Evolutionary conservation across 2,888 invertebrate species (phyloP).

Genomic region (Macaria liturata): DNA sequence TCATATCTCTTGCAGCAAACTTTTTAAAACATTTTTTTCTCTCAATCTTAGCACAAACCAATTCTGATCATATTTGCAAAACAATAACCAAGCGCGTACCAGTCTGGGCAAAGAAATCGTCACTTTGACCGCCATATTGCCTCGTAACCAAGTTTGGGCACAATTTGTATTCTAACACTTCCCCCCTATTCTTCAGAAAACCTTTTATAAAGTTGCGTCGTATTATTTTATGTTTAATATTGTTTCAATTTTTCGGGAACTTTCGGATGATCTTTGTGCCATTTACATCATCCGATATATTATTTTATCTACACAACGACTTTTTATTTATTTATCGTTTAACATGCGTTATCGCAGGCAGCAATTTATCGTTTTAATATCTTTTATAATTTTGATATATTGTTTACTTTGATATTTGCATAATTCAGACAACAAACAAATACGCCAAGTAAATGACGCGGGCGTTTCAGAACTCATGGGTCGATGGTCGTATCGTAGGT

Average conservation of each 20-base stretch:
- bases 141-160: constrained; percentile 11
- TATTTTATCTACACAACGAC: no score
- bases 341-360: no score
- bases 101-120: neutral
- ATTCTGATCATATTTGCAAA: constrained; percentile 1
- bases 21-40: neutral
- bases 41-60: neutral
- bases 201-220: constrained; percentile 24
- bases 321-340: no score
- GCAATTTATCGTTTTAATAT: no score
- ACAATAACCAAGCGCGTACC: constrained; percentile 5
- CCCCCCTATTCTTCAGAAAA: constrained; percentile 10
- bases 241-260: constrained; percentile 34
- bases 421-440: no score
- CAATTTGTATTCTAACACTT: constrained; percentile 14
- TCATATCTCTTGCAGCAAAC: neutral
- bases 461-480: no score
- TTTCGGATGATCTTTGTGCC: constrained; percentile 2
- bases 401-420: no score
- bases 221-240: constrained; percentile 32
- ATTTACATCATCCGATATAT: neutral
- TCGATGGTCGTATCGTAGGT: neutral
- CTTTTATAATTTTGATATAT: no score
- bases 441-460: no score
- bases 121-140: constrained; percentile 6